Percentiles rank a stretch among this genome's conserved stretches.
Evolutionary conservation across 2,113 vertebrate genomes (phyloP).

Genomic region (Equus przewalskii): DNA sequence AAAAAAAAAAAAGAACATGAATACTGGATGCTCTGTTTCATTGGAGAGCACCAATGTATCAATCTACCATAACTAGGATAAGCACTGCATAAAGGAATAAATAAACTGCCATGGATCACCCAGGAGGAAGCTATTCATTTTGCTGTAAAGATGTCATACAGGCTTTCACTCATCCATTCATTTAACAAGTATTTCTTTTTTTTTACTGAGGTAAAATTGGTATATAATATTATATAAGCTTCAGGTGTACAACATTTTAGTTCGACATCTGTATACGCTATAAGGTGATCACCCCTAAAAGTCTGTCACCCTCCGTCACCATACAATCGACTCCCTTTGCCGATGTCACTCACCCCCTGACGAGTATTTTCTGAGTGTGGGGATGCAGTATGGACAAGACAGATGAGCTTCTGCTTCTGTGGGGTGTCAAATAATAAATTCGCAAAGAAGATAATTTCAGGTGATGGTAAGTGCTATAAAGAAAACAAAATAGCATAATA

Average conservation of each 20-base stretch:
- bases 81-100: not conserved
- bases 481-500: not conserved
- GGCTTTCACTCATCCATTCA: not conserved
- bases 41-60: not conserved
- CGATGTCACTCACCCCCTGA: too few relatives aligned
- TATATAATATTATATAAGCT: too few relatives aligned
- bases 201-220: too few relatives aligned
- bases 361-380: not conserved
- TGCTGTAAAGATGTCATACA: too few relatives aligned
- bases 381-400: not conserved
- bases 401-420: not conserved
- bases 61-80: not conserved
- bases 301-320: too few relatives aligned
- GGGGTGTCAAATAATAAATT: not conserved
- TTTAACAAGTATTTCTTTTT: not conserved
- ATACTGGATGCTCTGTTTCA: not conserved
- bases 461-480: not conserved
- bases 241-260: too few relatives aligned
- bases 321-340: too few relatives aligned
- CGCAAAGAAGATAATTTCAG: not conserved
- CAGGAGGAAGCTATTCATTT: not conserved
- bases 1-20: not conserved
- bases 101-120: not conserved
- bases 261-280: too few relatives aligned
- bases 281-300: too few relatives aligned